Evolutionary conservation across 1,140 invertebrate species (phyloP).

Genomic region (Drosophila seguyi): DNA sequence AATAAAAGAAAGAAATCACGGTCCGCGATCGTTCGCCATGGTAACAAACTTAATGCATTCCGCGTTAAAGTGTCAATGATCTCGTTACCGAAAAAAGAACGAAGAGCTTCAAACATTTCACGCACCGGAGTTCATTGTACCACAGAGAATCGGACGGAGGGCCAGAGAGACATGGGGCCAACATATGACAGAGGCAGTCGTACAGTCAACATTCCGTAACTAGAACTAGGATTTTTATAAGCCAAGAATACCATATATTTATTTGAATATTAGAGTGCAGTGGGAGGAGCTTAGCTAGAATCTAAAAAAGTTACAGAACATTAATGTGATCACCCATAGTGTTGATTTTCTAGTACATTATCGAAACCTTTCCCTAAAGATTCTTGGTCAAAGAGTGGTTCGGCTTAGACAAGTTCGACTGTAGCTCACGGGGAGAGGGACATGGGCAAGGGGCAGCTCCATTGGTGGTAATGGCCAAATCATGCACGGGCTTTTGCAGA

Average conservation of each 20-base stretch:
- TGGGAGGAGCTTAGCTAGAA: not conserved
- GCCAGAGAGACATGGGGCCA: conserved; percentile 38
- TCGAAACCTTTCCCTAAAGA: not conserved
- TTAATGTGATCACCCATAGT: not conserved
- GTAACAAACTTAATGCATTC: conserved; percentile 83
- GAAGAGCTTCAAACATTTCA: conserved; percentile 81
- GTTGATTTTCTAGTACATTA: not conserved
- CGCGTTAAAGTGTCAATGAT: conserved; percentile 83
- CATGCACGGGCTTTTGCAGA: conserved; percentile 83
- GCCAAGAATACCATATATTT: not conserved
- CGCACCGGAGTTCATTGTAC: conserved; percentile 77
- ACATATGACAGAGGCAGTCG: conserved; percentile 15
- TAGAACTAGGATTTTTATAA: not conserved
- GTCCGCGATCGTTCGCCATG: conserved; percentile 63
- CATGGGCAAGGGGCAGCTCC: conserved; percentile 29
- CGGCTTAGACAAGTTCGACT: conserved; percentile 22
- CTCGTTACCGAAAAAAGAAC: conserved; percentile 71
- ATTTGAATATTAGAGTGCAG: not conserved
- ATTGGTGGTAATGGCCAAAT: conserved; percentile 79
- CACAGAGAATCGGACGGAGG: conserved; percentile 39
- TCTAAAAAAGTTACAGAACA: not conserved
- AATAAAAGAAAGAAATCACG: conserved; percentile 75
- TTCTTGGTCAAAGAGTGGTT: not conserved
- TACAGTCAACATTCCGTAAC: conserved; percentile 19
- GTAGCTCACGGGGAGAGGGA: conserved; percentile 6